Percentiles rank a stretch among this genome's conserved stretches.
These are phyloP conservation scores for Entelurus aequoreus DNA, from an alignment of 2,113 vertebrate species.

Conservation along the genomic window DNA sequence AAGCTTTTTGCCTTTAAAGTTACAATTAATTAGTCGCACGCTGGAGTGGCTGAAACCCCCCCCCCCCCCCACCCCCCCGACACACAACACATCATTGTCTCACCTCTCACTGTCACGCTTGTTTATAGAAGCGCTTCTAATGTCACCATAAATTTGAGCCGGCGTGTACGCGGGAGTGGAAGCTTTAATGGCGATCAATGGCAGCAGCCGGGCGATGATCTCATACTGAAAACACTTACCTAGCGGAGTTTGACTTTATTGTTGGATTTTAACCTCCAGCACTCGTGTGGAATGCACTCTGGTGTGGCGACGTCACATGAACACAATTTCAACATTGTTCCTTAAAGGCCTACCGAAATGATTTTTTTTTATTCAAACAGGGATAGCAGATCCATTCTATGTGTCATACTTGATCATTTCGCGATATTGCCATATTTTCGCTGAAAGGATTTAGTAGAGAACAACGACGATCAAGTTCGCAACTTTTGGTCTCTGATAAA, in stretches of 20 bases:
- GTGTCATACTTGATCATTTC: no score
- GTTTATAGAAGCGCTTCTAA: constrained; percentile 51
- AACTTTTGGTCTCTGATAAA: no score
- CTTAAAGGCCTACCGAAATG: no score
- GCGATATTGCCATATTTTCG: no score
- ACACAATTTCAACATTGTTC: background rate
- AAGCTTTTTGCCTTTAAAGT: background rate
- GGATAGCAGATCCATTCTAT: no score
- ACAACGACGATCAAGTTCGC: no score
- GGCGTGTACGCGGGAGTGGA: constrained; percentile 40
- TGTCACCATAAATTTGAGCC: constrained; percentile 61
- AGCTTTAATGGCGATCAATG: constrained; percentile 67
- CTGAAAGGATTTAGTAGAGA: no score
- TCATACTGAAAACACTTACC: constrained; percentile 44
- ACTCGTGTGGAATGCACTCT: background rate
- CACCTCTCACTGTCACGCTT: constrained; percentile 54
- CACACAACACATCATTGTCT: constrained; percentile 45
- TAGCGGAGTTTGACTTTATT: constrained; percentile 13
- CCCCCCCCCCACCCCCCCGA: no score
- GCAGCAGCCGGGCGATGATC: constrained; percentile 48
- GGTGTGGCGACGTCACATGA: background rate
- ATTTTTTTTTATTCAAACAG: no score
- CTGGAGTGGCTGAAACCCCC: constrained; percentile 8
- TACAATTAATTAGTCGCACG: constrained; percentile 15
- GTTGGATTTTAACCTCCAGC: constrained; percentile 10